These are phyloP conservation scores for Euproctis similis DNA, from an alignment of 2,888 invertebrate species.

Conservation along the genomic window DNA sequence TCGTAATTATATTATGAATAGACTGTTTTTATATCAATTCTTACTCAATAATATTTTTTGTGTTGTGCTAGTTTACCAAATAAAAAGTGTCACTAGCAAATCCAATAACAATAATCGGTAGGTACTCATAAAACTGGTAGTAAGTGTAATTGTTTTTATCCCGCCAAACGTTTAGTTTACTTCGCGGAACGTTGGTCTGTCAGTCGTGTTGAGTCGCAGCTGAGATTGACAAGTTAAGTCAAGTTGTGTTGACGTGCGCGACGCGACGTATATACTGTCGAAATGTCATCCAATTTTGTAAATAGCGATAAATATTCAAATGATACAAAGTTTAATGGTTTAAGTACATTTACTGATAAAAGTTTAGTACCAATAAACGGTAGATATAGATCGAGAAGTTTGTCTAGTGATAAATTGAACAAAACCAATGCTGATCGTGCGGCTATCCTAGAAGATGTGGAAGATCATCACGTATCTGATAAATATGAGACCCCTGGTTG, in stretches of 20 bases:
- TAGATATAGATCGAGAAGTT: conserved; percentile 63
- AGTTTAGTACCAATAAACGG: conserved; percentile 52
- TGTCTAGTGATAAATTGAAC: conserved; percentile 70
- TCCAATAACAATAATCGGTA: conserved; percentile 23
- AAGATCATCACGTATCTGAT: conserved; percentile 54
- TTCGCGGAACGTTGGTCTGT: conserved; percentile 50
- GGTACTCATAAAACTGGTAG: conserved; percentile 40
- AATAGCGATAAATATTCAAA: conserved; percentile 59
- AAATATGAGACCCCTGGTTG: conserved; percentile 65
- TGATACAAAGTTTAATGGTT: conserved; percentile 57
- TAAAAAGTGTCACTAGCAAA: conserved; percentile 21
- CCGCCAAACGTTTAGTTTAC: conserved; percentile 49
- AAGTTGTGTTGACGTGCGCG: conserved; percentile 46
- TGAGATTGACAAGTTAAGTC: conserved; percentile 49
- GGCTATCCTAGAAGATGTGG: conserved; percentile 64
- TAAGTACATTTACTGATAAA: conserved; percentile 59
- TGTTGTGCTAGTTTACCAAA: conserved; percentile 26
- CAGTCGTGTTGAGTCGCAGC: conserved; percentile 54
- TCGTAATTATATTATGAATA: too few species aligned
- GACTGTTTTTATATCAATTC: too few species aligned
- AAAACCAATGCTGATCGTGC: conserved; percentile 61
- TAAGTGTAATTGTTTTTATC: conserved; percentile 50
- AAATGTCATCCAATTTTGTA: conserved; percentile 63
- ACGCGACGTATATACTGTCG: conserved; percentile 37
- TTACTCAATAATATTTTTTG: too few species aligned